Conservation (phyloP, 2,113 vertebrate genomes). For the Telmatochromis brichardi region DNA sequence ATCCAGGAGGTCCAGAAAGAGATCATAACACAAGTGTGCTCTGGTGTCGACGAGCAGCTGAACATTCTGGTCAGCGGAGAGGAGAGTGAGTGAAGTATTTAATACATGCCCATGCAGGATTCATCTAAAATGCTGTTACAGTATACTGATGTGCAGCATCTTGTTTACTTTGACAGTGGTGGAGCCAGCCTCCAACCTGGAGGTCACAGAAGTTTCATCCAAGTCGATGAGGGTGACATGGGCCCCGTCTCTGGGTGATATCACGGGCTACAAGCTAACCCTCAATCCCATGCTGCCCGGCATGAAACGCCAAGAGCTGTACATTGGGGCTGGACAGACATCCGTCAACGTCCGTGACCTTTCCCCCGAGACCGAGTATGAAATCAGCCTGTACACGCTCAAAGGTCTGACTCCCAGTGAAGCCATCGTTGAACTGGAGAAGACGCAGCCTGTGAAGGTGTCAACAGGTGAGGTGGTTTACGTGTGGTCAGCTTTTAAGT, state of each 20-base stretch:
- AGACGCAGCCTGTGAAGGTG: slow-evolving; percentile 89
- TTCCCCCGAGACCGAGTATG: slow-evolving; percentile 89
- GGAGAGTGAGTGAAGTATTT: slow-evolving; percentile 77
- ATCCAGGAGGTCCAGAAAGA: slow-evolving; percentile 88
- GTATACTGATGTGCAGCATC: neutral
- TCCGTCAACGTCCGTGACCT: slow-evolving; percentile 87
- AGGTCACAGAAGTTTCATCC: slow-evolving; percentile 85
- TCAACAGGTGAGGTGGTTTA: slow-evolving; percentile 80
- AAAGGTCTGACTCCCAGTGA: slow-evolving; percentile 89
- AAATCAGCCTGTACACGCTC: slow-evolving; percentile 88
- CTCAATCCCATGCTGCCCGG: slow-evolving; percentile 84
- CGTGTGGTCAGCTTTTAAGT: neutral
- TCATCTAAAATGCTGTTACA: too few relatives aligned
- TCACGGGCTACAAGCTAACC: slow-evolving; percentile 90
- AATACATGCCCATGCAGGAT: neutral
- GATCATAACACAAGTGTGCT: slow-evolving; percentile 90
- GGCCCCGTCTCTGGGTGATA: slow-evolving; percentile 79
- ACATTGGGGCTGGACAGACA: slow-evolving; percentile 81
- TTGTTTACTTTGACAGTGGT: slow-evolving; percentile 70
- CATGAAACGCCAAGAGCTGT: slow-evolving; percentile 84
- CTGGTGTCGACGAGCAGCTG: slow-evolving; percentile 91
- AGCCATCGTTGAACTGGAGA: slow-evolving; percentile 82
- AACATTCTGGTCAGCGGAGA: slow-evolving; percentile 84
- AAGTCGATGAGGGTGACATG: slow-evolving; percentile 90
- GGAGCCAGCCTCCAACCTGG: slow-evolving; percentile 83